Percentiles rank a stretch among this genome's conserved stretches.
Evolutionary conservation across 2,888 invertebrate genomes (phyloP).

Genomic region (Agonopterix heracliana): DNA sequence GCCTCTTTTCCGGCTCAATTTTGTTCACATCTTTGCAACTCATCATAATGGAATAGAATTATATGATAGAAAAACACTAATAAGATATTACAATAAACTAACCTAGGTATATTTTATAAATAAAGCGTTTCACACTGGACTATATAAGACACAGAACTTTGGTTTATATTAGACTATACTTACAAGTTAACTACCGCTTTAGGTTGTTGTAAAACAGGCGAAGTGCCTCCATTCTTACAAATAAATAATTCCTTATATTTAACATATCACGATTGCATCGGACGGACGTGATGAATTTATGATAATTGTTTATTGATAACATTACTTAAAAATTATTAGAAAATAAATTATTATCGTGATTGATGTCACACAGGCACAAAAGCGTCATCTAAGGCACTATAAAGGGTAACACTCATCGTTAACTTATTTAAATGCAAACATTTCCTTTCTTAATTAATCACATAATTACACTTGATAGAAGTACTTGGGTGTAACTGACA

Average conservation of each 20-base stretch:
- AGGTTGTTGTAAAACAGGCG: neutral
- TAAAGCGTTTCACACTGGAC: conserved; percentile 74
- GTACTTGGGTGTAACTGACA: neutral
- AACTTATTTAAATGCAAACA: conserved; percentile 8
- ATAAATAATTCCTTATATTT: neutral
- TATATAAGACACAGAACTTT: conserved; percentile 70
- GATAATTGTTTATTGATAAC: no score
- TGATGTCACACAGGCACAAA: conserved; percentile 11
- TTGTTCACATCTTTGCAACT: no score
- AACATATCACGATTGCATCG: conserved; percentile 4
- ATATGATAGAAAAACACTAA: no score
- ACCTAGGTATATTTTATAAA: conserved; percentile 39
- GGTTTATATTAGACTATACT: conserved; percentile 62
- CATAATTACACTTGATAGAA: no score
- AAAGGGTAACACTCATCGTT: conserved; percentile 34
- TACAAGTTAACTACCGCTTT: conserved; percentile 11
- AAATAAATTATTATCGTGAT: neutral
- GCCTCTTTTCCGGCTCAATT: no score
- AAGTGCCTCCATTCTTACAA: neutral
- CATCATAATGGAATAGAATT: no score
- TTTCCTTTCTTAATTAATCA: neutral
- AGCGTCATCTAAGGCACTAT: conserved; percentile 33
- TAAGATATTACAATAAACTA: no score
- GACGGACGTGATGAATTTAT: conserved; percentile 6
- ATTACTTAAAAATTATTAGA: neutral